Conservation (phyloP, 2,797 vertebrate species). For the Cirrhinus mrigala region DNA sequence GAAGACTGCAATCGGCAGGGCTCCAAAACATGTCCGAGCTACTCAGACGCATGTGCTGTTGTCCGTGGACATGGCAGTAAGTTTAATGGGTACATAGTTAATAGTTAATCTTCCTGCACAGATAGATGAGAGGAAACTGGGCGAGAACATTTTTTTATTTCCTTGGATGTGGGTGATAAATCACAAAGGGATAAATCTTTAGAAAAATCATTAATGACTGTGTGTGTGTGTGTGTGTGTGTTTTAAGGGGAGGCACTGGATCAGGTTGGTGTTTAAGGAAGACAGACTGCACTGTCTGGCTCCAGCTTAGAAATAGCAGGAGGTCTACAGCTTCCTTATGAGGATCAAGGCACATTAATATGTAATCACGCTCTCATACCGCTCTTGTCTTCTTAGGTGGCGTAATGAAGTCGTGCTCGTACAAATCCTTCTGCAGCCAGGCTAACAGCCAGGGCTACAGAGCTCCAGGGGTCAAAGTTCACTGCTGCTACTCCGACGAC, state of each 20-base stretch:
- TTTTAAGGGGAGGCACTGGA: background rate
- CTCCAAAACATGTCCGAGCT: slow-evolving; percentile 83
- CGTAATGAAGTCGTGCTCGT: slow-evolving; percentile 91
- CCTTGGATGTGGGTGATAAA: slow-evolving; percentile 15
- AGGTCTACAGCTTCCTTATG: slow-evolving; percentile 42
- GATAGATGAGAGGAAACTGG: slow-evolving; percentile 1
- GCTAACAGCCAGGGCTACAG: slow-evolving; percentile 84
- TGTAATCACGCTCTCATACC: slow-evolving; percentile 23
- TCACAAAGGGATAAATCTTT: slow-evolving; percentile 20
- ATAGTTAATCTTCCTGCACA: background rate
- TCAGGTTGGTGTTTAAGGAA: slow-evolving; percentile 25
- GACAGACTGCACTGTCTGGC: slow-evolving; percentile 66
- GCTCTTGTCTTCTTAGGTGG: slow-evolving; percentile 75
- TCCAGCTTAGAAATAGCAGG: slow-evolving; percentile 51
- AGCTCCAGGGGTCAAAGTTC: slow-evolving; percentile 82
- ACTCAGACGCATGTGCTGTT: slow-evolving; percentile 86
- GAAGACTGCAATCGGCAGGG: slow-evolving; percentile 91
- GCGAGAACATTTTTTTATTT: background rate
- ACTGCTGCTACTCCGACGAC: slow-evolving; percentile 89
- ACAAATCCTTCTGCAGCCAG: slow-evolving; percentile 90
- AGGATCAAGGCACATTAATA: slow-evolving; percentile 52
- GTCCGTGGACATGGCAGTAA: slow-evolving; percentile 88
- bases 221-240: slow-evolving; percentile 18
- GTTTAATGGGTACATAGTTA: slow-evolving; percentile 66
- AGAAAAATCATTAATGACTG: slow-evolving; percentile 11